These are phyloP conservation scores for Holcopasites calliopsidis DNA, from an alignment of 1,140 invertebrate genomes.

Conservation along the genomic window DNA sequence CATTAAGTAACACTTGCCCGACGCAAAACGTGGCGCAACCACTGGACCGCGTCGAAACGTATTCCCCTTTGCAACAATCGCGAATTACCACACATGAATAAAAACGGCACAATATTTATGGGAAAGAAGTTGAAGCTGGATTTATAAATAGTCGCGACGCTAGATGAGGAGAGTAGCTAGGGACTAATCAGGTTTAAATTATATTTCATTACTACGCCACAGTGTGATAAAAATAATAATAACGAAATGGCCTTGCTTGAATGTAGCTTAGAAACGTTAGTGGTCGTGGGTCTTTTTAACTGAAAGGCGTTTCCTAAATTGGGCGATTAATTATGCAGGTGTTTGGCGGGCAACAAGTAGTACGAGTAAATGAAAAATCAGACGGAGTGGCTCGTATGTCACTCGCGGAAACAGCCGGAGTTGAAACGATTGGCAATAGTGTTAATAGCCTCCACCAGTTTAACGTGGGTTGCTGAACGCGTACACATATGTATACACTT, in stretches of 20 bases:
- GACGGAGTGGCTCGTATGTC: conserved; percentile 11
- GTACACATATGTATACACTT: not conserved
- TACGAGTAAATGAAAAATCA: conserved; percentile 52
- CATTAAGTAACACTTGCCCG: conserved; percentile 44
- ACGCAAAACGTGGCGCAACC: conserved; percentile 40
- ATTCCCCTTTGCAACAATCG: conserved; percentile 34
- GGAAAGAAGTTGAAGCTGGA: too few relatives aligned
- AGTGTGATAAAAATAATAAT: too few relatives aligned
- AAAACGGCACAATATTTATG: too few relatives aligned
- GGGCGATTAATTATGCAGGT: conserved; percentile 32
- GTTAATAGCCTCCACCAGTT: conserved; percentile 47
- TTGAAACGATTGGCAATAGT: conserved; percentile 56
- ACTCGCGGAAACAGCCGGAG: conserved; percentile 5
- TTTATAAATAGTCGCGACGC: too few relatives aligned
- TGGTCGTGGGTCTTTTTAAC: not conserved
- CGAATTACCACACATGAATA: too few relatives aligned
- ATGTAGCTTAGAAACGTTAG: not conserved
- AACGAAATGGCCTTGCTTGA: too few relatives aligned
- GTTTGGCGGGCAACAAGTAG: conserved; percentile 23
- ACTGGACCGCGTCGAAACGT: conserved; percentile 34
- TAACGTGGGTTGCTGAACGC: not conserved
- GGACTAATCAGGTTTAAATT: too few relatives aligned
- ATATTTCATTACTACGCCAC: too few relatives aligned
- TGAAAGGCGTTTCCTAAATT: not conserved
- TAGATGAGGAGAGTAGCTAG: too few relatives aligned